phyloP scores from a whole-genome alignment of 2,888 invertebrate species.

The Acronicta psi region DNA sequence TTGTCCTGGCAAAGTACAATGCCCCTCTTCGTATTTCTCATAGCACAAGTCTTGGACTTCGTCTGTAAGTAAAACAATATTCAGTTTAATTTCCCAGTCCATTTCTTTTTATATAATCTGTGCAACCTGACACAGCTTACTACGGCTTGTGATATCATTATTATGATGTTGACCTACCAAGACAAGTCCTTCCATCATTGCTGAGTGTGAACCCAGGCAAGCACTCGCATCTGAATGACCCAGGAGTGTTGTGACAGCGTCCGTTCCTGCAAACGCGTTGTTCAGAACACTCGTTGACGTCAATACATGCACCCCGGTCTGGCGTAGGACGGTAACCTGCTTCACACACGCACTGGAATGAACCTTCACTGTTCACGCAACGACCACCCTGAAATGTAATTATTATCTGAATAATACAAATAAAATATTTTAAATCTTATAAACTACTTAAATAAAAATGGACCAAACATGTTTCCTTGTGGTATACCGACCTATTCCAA shows the following conservation, averaged over 20 bases:
- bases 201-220: constrained; percentile 94
- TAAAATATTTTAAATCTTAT: too few relatives aligned
- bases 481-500: not conserved
- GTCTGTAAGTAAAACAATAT: constrained; percentile 86
- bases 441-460: not conserved
- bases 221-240: constrained; percentile 94
- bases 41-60: constrained; percentile 95
- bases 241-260: constrained; percentile 93
- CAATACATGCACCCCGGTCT: constrained; percentile 79
- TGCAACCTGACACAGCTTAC: too few relatives aligned
- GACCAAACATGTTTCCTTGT: not conserved
- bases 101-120: too few relatives aligned
- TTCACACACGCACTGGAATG: constrained; percentile 95
- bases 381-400: constrained; percentile 90
- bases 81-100: too few relatives aligned
- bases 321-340: constrained; percentile 92
- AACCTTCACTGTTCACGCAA: constrained; percentile 95
- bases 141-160: too few relatives aligned
- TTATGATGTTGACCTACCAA: constrained; percentile 84
- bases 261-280: constrained; percentile 94
- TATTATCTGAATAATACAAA: not conserved
- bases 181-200: constrained; percentile 93
- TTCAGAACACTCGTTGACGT: constrained; percentile 90
- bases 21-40: constrained; percentile 93
- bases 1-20: constrained; percentile 93